A percentile compares a stretch with the other conserved stretches of the same genome.
Evolutionary conservation across 2,888 invertebrate species (phyloP).

Genomic region (Leucoptera coffeella): DNA sequence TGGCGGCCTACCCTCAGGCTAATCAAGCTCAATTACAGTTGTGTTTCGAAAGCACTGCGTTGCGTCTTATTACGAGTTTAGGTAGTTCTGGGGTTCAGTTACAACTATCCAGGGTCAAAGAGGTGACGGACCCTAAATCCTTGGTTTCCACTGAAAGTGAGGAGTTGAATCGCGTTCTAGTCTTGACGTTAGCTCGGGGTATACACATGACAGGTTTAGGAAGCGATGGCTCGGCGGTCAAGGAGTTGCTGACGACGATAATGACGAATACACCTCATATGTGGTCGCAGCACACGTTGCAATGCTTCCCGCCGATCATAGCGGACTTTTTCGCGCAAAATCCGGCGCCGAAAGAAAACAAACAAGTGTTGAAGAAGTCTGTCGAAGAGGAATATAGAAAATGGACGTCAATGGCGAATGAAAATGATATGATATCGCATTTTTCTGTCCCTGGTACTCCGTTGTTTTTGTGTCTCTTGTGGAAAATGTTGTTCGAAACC

Average conservation of each 20-base stretch:
- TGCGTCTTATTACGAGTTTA: slow-evolving; percentile 79
- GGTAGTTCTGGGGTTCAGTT: slow-evolving; percentile 94
- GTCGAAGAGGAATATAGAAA: slow-evolving; percentile 95
- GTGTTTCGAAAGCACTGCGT: slow-evolving; percentile 85
- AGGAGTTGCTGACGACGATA: slow-evolving; percentile 82
- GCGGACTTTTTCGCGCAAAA: slow-evolving; percentile 87
- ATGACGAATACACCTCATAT: slow-evolving; percentile 93
- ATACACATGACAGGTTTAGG: slow-evolving; percentile 84
- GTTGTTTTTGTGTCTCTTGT: slow-evolving; percentile 85
- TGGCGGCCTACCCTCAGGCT: slow-evolving; percentile 87
- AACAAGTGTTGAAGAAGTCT: slow-evolving; percentile 83
- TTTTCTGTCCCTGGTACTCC: slow-evolving; percentile 92
- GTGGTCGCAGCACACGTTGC: slow-evolving; percentile 89
- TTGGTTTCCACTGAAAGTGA: slow-evolving; percentile 91
- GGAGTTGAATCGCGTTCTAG: slow-evolving; percentile 88
- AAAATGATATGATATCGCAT: slow-evolving; percentile 92
- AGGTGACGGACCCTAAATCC: slow-evolving; percentile 84
- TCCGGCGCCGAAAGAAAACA: slow-evolving; percentile 80
- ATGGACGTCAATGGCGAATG: slow-evolving; percentile 95
- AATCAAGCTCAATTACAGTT: slow-evolving; percentile 92
- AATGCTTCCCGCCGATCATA: slow-evolving; percentile 85
- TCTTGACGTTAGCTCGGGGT: slow-evolving; percentile 86
- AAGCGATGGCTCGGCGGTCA: slow-evolving; percentile 73
- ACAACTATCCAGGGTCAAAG: slow-evolving; percentile 83
- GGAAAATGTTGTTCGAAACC: slow-evolving; percentile 94